A percentile compares a stretch with the other conserved stretches of the same genome.
These are phyloP conservation scores for Strigamia transsilvanica DNA, from an alignment of 2,888 invertebrate species.

Conservation along the genomic window DNA sequence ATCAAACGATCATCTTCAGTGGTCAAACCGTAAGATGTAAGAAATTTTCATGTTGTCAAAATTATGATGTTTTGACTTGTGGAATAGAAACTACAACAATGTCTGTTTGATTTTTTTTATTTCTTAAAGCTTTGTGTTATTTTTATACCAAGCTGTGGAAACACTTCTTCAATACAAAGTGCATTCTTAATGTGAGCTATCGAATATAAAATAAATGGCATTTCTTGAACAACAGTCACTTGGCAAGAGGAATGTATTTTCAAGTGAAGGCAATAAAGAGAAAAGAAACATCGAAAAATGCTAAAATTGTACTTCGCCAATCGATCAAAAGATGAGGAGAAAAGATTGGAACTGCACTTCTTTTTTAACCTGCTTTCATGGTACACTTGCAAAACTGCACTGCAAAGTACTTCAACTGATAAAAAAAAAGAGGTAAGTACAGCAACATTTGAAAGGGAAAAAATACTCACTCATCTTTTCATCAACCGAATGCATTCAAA, in stretches of 20 bases:
- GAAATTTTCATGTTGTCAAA: too few species aligned
- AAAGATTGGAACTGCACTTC: background rate
- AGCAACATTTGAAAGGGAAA: background rate
- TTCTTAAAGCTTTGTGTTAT: too few species aligned
- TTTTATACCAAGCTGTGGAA: too few species aligned
- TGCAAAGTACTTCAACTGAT: background rate
- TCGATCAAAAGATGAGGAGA: background rate
- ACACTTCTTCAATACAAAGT: background rate
- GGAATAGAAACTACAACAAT: too few species aligned
- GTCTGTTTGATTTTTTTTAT: too few species aligned
- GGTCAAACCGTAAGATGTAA: too few species aligned
- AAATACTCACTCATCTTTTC: background rate
- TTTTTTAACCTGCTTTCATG: background rate
- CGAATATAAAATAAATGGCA: background rate
- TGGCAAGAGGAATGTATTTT: background rate
- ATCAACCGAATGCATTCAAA: background rate
- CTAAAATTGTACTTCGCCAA: background rate
- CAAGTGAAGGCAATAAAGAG: constrained; percentile 1
- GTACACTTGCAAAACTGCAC: background rate
- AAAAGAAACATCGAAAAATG: background rate
- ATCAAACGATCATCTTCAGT: too few species aligned
- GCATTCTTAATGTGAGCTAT: background rate
- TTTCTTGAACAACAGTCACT: constrained; percentile 1
- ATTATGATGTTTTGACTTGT: too few species aligned
- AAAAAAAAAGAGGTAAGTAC: background rate